Percentiles rank a stretch among this genome's conserved stretches.
Conservation (phyloP, 1,140 invertebrate genomes). For the Meloidogyne chitwoodi region DNA sequence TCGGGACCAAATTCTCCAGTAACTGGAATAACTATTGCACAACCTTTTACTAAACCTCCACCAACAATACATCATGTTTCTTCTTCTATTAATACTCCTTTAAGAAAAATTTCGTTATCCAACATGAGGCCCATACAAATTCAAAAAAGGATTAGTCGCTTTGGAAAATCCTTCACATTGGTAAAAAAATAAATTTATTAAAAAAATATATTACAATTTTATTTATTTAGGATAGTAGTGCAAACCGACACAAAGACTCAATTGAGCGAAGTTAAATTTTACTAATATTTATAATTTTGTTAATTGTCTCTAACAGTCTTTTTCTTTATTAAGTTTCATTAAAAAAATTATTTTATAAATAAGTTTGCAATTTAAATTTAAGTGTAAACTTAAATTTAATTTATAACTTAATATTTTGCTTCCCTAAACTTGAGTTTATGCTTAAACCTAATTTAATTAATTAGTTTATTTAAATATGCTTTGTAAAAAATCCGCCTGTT, state of each 20-base stretch:
- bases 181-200: constrained; percentile 15
- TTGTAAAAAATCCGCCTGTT: no score
- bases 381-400: no score
- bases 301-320: no score
- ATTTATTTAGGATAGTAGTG: neutral
- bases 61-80: neutral
- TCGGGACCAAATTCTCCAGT: constrained; percentile 5
- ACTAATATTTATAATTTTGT: neutral
- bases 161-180: constrained; percentile 56
- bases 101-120: constrained; percentile 54
- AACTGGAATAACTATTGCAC: constrained; percentile 4
- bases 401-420: no score
- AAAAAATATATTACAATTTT: no score
- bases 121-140: constrained; percentile 55
- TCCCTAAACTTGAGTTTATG: no score
- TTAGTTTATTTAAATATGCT: no score
- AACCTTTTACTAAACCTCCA: neutral
- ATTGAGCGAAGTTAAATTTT: neutral
- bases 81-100: constrained; percentile 3
- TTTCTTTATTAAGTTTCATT: no score
- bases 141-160: constrained; percentile 50
- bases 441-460: no score
- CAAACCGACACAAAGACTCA: constrained; percentile 15
- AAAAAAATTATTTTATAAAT: no score
- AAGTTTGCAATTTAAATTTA: no score